Conservation (phyloP, 2,888 invertebrate species). For the Lycocerus yunnanus region DNA sequence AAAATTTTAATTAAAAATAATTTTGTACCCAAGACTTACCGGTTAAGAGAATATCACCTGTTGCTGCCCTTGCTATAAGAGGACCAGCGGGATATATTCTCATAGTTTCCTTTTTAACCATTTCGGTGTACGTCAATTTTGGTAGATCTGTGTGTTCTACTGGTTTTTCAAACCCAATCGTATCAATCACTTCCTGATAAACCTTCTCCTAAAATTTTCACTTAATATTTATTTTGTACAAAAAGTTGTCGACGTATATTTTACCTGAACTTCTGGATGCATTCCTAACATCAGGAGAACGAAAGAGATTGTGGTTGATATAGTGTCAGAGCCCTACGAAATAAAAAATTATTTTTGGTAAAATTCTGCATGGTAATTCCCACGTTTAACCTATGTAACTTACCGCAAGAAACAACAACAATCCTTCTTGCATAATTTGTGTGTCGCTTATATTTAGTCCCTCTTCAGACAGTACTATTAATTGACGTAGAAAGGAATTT, state of each 20-base stretch:
- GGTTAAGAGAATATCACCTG: slow-evolving; percentile 17
- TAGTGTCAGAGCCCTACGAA: slow-evolving; percentile 43
- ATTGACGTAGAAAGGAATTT: no score
- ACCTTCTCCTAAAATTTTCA: slow-evolving; percentile 9
- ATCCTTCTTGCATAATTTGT: no score
- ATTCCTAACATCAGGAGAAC: slow-evolving; percentile 41
- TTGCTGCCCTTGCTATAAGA: slow-evolving; percentile 9
- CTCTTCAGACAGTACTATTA: no score
- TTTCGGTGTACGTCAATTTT: slow-evolving; percentile 23
- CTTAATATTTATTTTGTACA: neutral
- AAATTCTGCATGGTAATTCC: no score
- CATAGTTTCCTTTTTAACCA: slow-evolving; percentile 28
- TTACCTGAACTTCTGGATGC: slow-evolving; percentile 43
- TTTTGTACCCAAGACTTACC: slow-evolving; percentile 6
- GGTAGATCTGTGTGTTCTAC: slow-evolving; percentile 15
- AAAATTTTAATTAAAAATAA: neutral
- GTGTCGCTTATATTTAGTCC: no score
- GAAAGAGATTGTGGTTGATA: slow-evolving; percentile 40
- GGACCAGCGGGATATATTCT: slow-evolving; percentile 23
- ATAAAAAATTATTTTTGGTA: neutral
- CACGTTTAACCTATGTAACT: no score
- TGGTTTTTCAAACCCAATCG: slow-evolving; percentile 9
- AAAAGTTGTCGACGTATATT: neutral
- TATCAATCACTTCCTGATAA: slow-evolving; percentile 25
- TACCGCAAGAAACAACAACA: no score